Evolutionary conservation across 2,888 invertebrate species (phyloP).

Genomic region (Heliconius aoede): DNA sequence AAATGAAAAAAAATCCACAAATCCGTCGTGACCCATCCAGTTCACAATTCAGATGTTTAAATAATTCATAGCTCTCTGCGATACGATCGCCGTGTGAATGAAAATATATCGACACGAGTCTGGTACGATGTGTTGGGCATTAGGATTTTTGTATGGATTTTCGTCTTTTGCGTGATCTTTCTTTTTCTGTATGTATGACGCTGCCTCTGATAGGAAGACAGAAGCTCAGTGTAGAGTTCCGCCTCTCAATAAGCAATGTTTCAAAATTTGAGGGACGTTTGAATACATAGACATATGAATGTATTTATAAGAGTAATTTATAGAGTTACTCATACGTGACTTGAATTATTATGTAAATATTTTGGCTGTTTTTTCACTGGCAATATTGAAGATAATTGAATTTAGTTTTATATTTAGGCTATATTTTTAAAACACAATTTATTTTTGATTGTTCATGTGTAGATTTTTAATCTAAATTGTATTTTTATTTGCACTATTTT

Average conservation of each 20-base stretch:
- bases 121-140: neutral
- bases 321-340: neutral
- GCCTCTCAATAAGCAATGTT: no score
- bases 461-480: neutral
- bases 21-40: neutral
- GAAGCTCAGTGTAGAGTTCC: no score
- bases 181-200: neutral
- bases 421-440: constrained; percentile 1
- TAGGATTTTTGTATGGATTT: neutral
- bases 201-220: no score
- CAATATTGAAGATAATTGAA: neutral
- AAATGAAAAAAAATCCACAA: neutral
- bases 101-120: constrained; percentile 14
- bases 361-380: neutral
- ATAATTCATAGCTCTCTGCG: constrained; percentile 15
- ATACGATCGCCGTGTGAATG: neutral
- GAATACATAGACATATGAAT: no score
- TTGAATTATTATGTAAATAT: neutral
- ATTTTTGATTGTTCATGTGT: neutral
- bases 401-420: neutral
- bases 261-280: no score
- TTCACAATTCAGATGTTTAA: neutral
- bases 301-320: neutral
- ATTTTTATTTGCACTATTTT: neutral
- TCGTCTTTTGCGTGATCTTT: neutral